These are phyloP conservation scores for Myoxocephalus aenaeus DNA, from an alignment of 2,797 vertebrate species.

Conservation along the genomic window DNA sequence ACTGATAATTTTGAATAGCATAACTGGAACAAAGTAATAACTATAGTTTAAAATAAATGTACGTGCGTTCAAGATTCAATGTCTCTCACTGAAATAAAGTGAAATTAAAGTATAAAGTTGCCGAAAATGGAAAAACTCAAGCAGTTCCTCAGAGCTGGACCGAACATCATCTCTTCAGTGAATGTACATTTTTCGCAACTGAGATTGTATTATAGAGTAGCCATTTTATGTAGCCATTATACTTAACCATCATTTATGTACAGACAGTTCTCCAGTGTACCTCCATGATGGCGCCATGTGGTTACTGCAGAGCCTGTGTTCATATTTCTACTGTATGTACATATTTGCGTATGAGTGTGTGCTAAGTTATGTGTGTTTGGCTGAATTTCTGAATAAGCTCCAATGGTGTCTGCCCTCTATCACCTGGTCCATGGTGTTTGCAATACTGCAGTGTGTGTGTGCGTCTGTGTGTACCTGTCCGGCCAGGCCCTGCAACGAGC, in stretches of 20 bases:
- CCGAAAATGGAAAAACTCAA: not conserved
- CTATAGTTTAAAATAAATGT: not conserved
- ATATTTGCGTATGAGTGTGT: constrained; percentile 32
- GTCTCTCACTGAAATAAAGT: not conserved
- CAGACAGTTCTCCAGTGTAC: constrained; percentile 14
- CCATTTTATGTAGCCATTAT: not conserved
- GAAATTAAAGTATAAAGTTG: not conserved
- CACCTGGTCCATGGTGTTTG: constrained; percentile 53
- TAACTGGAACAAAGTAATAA: not conserved
- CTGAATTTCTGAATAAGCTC: constrained; percentile 55
- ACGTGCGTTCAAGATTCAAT: not conserved
- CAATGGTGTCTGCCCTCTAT: constrained; percentile 53
- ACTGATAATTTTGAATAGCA: not conserved
- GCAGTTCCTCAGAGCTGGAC: not conserved
- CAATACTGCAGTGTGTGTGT: constrained; percentile 52
- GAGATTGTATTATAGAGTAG: constrained; percentile 1
- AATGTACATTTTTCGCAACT: not conserved
- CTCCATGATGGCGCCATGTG: not conserved
- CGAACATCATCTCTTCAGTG: not conserved
- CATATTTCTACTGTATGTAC: constrained; percentile 16
- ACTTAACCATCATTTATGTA: constrained; percentile 9
- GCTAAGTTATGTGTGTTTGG: constrained; percentile 33
- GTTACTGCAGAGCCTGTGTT: constrained; percentile 17
- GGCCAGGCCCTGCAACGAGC: constrained; percentile 68
- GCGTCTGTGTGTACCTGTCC: constrained; percentile 65